A percentile compares a stretch with the other conserved stretches of the same genome.
These are phyloP conservation scores for Lomographa bimaculata DNA, from an alignment of 2,888 invertebrate species.

Conservation along the genomic window DNA sequence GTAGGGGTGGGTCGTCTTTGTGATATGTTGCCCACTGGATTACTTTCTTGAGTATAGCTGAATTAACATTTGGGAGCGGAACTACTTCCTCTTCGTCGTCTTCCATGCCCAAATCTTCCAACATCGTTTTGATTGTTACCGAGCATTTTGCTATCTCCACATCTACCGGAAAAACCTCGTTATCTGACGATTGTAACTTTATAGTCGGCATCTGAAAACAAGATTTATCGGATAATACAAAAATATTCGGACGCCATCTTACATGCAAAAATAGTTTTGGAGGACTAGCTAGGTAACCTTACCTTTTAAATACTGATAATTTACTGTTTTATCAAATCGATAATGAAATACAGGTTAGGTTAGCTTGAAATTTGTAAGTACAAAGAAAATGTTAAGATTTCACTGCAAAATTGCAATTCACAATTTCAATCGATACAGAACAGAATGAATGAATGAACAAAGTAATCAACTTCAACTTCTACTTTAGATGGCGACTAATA, in stretches of 20 bases:
- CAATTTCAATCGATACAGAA: not conserved
- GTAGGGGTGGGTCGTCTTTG: slow-evolving; percentile 97
- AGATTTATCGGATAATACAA: slow-evolving; percentile 22
- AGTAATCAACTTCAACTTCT: no score
- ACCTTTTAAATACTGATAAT: slow-evolving; percentile 10
- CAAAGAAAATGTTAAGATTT: no score
- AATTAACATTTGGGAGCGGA: slow-evolving; percentile 98
- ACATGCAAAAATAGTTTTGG: slow-evolving; percentile 30
- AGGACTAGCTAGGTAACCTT: slow-evolving; percentile 11
- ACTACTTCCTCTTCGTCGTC: slow-evolving; percentile 97
- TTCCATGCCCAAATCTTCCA: slow-evolving; percentile 96
- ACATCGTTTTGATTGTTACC: slow-evolving; percentile 98
- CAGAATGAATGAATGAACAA: no score
- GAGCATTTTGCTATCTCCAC: slow-evolving; percentile 99
- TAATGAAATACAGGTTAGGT: no score
- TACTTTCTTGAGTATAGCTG: slow-evolving; percentile 97
- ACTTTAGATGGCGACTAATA: no score
- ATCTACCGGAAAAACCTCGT: slow-evolving; percentile 97
- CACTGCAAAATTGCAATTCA: not conserved
- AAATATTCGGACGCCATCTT: slow-evolving; percentile 41
- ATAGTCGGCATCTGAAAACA: slow-evolving; percentile 93
- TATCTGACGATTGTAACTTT: slow-evolving; percentile 97
- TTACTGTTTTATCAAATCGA: no score
- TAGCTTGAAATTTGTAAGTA: no score
- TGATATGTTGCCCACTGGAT: slow-evolving; percentile 97